phyloP scores from a whole-genome alignment of 2,888 invertebrate genomes.

The Nomada fucata region DNA sequence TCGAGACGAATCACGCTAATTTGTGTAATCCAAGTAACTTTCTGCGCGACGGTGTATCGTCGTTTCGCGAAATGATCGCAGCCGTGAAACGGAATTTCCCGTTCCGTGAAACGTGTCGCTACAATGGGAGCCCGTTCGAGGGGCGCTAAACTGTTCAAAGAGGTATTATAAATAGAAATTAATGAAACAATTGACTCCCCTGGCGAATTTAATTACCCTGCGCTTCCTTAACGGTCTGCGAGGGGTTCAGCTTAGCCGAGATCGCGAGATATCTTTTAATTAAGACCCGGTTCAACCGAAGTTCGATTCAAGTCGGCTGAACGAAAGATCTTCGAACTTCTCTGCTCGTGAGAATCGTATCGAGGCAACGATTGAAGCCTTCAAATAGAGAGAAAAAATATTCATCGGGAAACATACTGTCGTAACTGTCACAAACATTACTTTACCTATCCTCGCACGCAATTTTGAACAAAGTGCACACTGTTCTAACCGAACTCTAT shows the following conservation, averaged over 20 bases:
- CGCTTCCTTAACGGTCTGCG: constrained; percentile 1
- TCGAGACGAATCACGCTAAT: too few species aligned
- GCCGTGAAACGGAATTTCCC: too few species aligned
- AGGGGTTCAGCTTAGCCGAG: constrained; percentile 16
- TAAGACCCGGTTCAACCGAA: neutral
- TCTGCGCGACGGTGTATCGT: too few species aligned
- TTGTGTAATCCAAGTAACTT: neutral
- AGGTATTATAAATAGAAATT: constrained; percentile 11
- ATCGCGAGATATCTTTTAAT: constrained; percentile 10
- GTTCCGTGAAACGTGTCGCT: neutral
- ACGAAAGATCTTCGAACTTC: neutral
- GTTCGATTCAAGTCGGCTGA: constrained; percentile 7
- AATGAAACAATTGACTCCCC: constrained; percentile 5
- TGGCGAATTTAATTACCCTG: constrained; percentile 1
- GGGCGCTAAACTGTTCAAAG: neutral
- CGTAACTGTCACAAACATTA: too few species aligned
- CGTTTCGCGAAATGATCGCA: too few species aligned
- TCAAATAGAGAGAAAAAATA: too few species aligned
- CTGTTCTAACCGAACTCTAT: too few species aligned
- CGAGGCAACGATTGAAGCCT: neutral
- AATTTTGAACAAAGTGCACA: too few species aligned
- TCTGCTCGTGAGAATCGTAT: neutral
- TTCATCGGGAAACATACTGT: too few species aligned
- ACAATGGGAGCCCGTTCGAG: neutral
- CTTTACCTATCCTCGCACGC: too few species aligned